A percentile compares a stretch with the other conserved stretches of the same genome.
These are phyloP conservation scores for Artibeus jamaicensis DNA, from an alignment of 2,797 vertebrate genomes.

Conservation along the genomic window DNA sequence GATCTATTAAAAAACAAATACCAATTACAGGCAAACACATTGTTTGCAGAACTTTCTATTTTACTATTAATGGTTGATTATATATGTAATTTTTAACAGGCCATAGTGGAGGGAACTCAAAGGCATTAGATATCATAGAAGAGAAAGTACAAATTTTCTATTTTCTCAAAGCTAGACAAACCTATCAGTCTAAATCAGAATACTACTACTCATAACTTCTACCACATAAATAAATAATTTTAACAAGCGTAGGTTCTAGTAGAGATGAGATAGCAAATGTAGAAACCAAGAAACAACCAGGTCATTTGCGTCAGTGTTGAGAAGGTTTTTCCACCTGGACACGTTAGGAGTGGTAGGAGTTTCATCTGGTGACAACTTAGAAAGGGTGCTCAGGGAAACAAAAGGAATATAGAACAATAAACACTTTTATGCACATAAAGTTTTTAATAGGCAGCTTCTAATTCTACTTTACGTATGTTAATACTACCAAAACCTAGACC, in stretches of 20 bases:
- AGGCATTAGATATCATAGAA: background rate
- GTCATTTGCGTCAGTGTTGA: background rate
- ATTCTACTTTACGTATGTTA: background rate
- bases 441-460: background rate
- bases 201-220: background rate
- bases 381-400: background rate
- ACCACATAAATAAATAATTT: background rate
- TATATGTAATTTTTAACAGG: background rate
- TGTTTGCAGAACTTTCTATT: background rate
- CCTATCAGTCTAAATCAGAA: background rate
- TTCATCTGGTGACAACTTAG: background rate
- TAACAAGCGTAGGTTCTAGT: background rate
- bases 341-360: background rate
- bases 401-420: background rate
- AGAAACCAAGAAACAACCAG: background rate
- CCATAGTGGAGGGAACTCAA: background rate
- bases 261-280: background rate
- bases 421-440: background rate
- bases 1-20: slow-evolving; percentile 19
- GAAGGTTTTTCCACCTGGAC: background rate
- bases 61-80: background rate
- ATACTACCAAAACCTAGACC: background rate
- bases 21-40: background rate
- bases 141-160: background rate
- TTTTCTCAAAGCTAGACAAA: background rate